Conservation (phyloP, 2,888 invertebrate species). For the Drosophila acutilabella region DNA sequence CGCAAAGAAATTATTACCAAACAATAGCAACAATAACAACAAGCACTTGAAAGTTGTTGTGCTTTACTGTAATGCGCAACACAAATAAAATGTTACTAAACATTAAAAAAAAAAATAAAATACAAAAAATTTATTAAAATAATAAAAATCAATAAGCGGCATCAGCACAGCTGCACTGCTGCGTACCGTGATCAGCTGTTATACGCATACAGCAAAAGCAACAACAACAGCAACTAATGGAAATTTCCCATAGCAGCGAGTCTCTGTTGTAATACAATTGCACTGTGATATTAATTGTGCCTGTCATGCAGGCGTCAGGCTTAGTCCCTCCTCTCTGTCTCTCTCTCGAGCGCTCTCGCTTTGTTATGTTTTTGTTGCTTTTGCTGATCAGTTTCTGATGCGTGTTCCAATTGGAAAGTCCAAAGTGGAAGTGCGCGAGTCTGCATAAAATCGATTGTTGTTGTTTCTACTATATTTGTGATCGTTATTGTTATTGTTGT, state of each 20-base stretch:
- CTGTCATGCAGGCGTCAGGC: conserved; percentile 45
- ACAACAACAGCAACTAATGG: conserved; percentile 53
- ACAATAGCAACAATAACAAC: conserved; percentile 35
- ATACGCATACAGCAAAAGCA: conserved; percentile 30
- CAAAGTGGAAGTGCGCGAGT: conserved; percentile 58
- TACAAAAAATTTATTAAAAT: neutral
- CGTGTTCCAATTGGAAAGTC: conserved; percentile 66
- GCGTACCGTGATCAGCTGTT: conserved; percentile 66
- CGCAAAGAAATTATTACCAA: conserved; percentile 53
- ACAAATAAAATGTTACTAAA: conserved; percentile 26
- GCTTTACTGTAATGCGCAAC: conserved; percentile 47
- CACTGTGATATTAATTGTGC: conserved; percentile 54
- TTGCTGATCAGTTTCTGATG: conserved; percentile 56
- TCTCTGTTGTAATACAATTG: conserved; percentile 60
- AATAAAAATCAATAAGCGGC: conserved; percentile 58
- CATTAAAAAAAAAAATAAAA: conserved; percentile 8
- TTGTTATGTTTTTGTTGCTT: conserved; percentile 24
- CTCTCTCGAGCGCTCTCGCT: conserved; percentile 2
- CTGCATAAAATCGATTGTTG: conserved; percentile 47
- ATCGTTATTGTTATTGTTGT: conserved; percentile 22
- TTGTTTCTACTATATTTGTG: conserved; percentile 19
- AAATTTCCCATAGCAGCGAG: conserved; percentile 70
- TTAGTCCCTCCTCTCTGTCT: conserved; percentile 6
- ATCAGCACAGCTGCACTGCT: conserved; percentile 39
- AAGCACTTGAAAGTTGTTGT: conserved; percentile 23